A percentile compares a stretch with the other conserved stretches of the same genome.
Evolutionary conservation across 2,888 invertebrate genomes (phyloP).

Genomic region (Chloromyia formosa): DNA sequence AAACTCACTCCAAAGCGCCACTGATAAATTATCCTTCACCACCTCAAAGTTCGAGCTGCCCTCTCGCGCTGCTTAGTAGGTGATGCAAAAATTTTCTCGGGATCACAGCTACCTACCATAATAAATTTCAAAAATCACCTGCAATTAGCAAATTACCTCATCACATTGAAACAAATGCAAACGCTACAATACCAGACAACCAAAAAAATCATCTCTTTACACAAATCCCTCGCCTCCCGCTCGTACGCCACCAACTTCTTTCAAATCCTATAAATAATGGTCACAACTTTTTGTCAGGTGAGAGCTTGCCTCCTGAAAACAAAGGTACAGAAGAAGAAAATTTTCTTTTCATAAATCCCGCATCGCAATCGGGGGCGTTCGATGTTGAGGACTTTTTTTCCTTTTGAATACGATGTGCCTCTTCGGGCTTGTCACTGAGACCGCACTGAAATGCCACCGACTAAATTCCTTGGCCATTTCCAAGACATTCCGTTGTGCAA

Average conservation of each 20-base stretch:
- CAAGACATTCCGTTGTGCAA: slow-evolving; percentile 3
- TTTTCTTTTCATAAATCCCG: slow-evolving; percentile 6
- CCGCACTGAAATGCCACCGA: slow-evolving; percentile 22
- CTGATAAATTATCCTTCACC: too few species aligned
- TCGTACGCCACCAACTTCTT: neutral
- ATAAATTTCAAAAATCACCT: too few species aligned
- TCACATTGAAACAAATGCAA: too few species aligned
- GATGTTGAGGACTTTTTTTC: neutral
- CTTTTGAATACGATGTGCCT: neutral
- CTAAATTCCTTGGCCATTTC: slow-evolving; percentile 33
- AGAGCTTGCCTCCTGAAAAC: neutral
- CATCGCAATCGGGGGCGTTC: slow-evolving; percentile 3
- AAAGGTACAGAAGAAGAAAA: neutral
- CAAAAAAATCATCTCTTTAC: too few species aligned
- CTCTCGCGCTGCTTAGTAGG: too few species aligned
- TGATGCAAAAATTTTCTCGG: too few species aligned
- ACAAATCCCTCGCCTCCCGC: too few species aligned
- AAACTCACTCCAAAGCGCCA: too few species aligned
- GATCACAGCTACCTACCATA: too few species aligned
- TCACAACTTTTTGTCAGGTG: slow-evolving; percentile 36
- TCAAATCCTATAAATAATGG: slow-evolving; percentile 26
- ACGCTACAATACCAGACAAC: too few species aligned
- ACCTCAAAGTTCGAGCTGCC: too few species aligned
- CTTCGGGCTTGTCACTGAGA: slow-evolving; percentile 32
- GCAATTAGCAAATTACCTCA: too few species aligned